Base-by-base conservation (phyloP, 2,113 vertebrate genomes). In the Rhinoderma darwinii region DNA sequence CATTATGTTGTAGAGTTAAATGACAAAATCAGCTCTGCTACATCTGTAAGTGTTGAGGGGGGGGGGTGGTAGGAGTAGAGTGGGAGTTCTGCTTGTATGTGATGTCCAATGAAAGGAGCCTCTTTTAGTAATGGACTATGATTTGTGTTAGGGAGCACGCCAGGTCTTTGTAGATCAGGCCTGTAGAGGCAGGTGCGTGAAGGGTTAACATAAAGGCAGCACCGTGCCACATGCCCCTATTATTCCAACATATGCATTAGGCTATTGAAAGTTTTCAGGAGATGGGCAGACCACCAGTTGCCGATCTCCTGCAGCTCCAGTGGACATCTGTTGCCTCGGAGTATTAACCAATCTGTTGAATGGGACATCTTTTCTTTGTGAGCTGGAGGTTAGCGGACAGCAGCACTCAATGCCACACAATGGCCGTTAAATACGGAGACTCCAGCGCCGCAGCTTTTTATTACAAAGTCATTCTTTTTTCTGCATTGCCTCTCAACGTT, bases 271-370 rank as follows among this genome's bases (percentile, higher is more conserved):
- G 93, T 94, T 94, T 92, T 94, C 92, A 89, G 93, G 92, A 94
- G 96, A 95, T 94, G 90, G 92, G 93, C 92, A 95, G 94, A 94
- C 95, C 95, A 97, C 96, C 95, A 96, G 95, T 99, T 98, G 96
- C 96, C 96, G 94, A 93, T 95, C 95, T 97, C 96, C 96, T 94
- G 95, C 95, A 95, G 95, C 90, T 94, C 94, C 94, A 96, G 95
- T 92, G 94, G 96, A 97, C 96, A 97, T 98, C 97, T 99, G 97
- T 97, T 97, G 94, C 94, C 96, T 94, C 91, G 93, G 94, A 94
- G 94, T 94, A 93, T 95, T 95, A 96, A 94, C 95, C 96, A 94
- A 90, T 96, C 94, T 94, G 93, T 93, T 96, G 93, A 94, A 94
- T 93, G 92, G 92, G 91, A 94, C 94, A 94, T 94, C 93, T 89